Percentiles rank a stretch among this genome's conserved stretches.
Evolutionary conservation across 2,888 invertebrate species (phyloP).

Genomic region (Harpalus rubripes): DNA sequence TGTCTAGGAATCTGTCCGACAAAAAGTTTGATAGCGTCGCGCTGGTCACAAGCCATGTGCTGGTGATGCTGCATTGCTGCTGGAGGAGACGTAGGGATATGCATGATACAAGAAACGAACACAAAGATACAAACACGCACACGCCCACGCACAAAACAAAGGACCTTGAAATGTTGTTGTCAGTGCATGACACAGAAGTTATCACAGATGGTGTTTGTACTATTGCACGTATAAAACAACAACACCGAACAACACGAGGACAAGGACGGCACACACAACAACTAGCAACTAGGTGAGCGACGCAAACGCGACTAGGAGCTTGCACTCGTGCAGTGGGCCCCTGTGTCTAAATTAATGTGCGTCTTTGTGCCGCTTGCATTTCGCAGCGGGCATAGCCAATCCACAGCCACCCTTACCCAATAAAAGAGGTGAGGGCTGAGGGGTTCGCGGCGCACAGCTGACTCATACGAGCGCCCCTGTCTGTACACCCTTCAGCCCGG

Average conservation of each 20-base stretch:
- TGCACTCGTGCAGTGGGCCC: slow-evolving; percentile 59
- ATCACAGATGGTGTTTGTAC: slow-evolving; percentile 19
- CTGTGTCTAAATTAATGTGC: slow-evolving; percentile 67
- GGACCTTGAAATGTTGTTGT: slow-evolving; percentile 1
- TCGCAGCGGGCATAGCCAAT: slow-evolving; percentile 74
- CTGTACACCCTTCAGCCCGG: slow-evolving; percentile 6
- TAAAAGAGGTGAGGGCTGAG: slow-evolving; percentile 74
- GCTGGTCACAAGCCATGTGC: slow-evolving; percentile 69
- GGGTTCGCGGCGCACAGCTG: slow-evolving; percentile 73
- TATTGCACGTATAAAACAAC: slow-evolving; percentile 70
- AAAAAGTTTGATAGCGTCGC: slow-evolving; percentile 89
- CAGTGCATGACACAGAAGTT: slow-evolving; percentile 8
- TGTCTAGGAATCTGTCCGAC: slow-evolving; percentile 96
- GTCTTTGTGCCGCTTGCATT: slow-evolving; percentile 67
- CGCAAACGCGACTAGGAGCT: slow-evolving; percentile 42
- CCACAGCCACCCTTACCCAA: slow-evolving; percentile 75
- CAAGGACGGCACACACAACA: slow-evolving; percentile 75
- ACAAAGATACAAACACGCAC: neutral
- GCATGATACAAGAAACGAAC: slow-evolving; percentile 72
- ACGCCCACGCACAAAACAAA: slow-evolving; percentile 11
- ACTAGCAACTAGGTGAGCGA: slow-evolving; percentile 42
- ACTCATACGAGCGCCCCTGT: slow-evolving; percentile 75
- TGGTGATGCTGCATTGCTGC: slow-evolving; percentile 71
- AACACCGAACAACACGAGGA: slow-evolving; percentile 70
- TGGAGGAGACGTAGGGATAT: slow-evolving; percentile 76